Evolutionary conservation across 2,888 invertebrate species (phyloP).

Genomic region (Limnephilus rhombicus): DNA sequence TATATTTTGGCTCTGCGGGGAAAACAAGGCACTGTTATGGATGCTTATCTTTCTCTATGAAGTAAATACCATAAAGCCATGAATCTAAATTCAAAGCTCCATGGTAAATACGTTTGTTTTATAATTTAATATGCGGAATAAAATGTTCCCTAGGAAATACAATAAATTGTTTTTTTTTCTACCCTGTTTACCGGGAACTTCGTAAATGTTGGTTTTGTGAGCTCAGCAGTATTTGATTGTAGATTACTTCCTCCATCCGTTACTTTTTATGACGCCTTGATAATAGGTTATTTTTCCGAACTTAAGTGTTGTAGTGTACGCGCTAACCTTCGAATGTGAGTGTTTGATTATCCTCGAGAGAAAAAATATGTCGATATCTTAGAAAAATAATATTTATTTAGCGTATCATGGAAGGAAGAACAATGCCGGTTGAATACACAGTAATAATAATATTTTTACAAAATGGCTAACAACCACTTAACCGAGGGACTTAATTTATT

Average conservation of each 20-base stretch:
- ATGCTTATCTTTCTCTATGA: slow-evolving; percentile 9
- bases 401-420: not conserved
- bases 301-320: not conserved
- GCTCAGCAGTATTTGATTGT: slow-evolving; percentile 1
- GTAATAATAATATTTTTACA: not conserved
- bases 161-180: not conserved
- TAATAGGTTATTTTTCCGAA: not conserved
- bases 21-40: slow-evolving; percentile 41
- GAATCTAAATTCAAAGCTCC: not conserved
- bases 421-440: not conserved
- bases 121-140: not conserved
- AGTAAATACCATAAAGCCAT: slow-evolving; percentile 12
- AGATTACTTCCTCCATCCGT: not conserved
- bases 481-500: not conserved
- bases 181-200: not conserved
- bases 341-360: not conserved
- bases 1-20: slow-evolving; percentile 26
- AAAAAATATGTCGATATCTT: not conserved
- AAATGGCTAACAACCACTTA: not conserved
- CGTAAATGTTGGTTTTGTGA: not conserved
- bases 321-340: not conserved
- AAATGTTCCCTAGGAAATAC: not conserved
- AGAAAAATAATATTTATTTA: not conserved
- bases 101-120: not conserved
- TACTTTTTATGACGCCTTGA: slow-evolving; percentile 1